These are phyloP conservation scores for Petrocephalus microphthalmus DNA, from an alignment of 2,113 vertebrate species.

Conservation along the genomic window DNA sequence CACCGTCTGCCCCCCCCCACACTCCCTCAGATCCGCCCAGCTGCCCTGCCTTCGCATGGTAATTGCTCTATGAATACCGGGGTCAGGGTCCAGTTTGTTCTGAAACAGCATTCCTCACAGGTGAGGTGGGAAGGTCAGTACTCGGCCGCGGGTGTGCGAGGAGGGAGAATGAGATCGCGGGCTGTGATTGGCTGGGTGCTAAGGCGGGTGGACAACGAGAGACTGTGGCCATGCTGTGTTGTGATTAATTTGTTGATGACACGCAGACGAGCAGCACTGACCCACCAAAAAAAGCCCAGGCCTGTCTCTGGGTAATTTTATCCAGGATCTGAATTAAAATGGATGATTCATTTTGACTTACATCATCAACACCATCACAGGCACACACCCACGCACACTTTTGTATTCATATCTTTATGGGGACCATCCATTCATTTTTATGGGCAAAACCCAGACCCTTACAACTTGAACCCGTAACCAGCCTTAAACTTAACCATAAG, in stretches of 20 bases:
- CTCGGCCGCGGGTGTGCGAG: background rate
- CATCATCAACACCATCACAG: background rate
- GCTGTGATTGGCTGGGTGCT: background rate
- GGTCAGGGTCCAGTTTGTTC: slow-evolving; percentile 6
- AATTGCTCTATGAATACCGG: slow-evolving; percentile 14
- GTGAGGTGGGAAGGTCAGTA: background rate
- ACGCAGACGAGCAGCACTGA: background rate
- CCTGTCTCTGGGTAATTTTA: background rate
- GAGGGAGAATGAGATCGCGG: background rate
- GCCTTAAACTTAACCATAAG: too few relatives aligned
- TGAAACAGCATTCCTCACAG: slow-evolving; percentile 9
- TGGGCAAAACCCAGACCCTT: too few relatives aligned
- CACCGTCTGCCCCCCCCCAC: slow-evolving; percentile 1
- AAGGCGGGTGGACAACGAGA: background rate
- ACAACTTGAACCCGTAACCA: too few relatives aligned
- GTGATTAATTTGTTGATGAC: background rate
- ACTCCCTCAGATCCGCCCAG: background rate
- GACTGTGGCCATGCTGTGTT: background rate
- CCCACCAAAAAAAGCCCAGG: background rate
- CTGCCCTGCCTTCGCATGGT: slow-evolving; percentile 21
- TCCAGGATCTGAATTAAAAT: background rate
- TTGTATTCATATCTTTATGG: too few relatives aligned
- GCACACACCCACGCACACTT: background rate
- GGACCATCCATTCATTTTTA: too few relatives aligned
- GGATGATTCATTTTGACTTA: background rate